These are phyloP conservation scores for Drosophila kanekoi DNA, from an alignment of 2,888 invertebrate species.

Conservation along the genomic window DNA sequence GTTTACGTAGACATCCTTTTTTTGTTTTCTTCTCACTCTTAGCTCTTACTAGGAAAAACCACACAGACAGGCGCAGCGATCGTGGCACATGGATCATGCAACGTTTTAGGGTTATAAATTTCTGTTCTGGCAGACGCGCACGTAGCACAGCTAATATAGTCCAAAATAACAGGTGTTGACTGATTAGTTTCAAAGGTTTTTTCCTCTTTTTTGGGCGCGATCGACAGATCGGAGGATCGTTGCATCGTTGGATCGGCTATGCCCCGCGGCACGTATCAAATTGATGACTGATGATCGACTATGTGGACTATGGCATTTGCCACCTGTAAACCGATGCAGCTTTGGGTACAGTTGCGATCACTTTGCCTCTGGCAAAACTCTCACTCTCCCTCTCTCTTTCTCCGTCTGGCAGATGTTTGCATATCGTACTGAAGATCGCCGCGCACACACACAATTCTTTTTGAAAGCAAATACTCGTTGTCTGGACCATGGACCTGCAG, in stretches of 20 bases:
- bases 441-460: slow-evolving; percentile 53
- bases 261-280: slow-evolving; percentile 63
- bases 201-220: slow-evolving; percentile 21
- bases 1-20: slow-evolving; percentile 56
- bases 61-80: slow-evolving; percentile 17
- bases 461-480: slow-evolving; percentile 51
- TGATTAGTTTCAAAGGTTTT: slow-evolving; percentile 62
- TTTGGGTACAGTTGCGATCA: slow-evolving; percentile 60
- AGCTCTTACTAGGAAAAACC: slow-evolving; percentile 36
- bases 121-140: slow-evolving; percentile 35
- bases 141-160: slow-evolving; percentile 61
- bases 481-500: slow-evolving; percentile 45
- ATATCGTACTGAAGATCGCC: slow-evolving; percentile 67
- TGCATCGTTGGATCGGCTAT: background rate
- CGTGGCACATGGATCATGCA: slow-evolving; percentile 28
- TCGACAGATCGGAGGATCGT: slow-evolving; percentile 10
- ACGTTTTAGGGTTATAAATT: slow-evolving; percentile 39
- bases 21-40: background rate
- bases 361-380: background rate
- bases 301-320: slow-evolving; percentile 14
- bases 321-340: slow-evolving; percentile 46
- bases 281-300: slow-evolving; percentile 52
- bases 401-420: slow-evolving; percentile 70
- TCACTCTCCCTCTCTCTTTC: background rate
- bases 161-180: slow-evolving; percentile 77